Evolutionary conservation across 2,888 invertebrate species (phyloP).

Genomic region (Brachyptera risi): DNA sequence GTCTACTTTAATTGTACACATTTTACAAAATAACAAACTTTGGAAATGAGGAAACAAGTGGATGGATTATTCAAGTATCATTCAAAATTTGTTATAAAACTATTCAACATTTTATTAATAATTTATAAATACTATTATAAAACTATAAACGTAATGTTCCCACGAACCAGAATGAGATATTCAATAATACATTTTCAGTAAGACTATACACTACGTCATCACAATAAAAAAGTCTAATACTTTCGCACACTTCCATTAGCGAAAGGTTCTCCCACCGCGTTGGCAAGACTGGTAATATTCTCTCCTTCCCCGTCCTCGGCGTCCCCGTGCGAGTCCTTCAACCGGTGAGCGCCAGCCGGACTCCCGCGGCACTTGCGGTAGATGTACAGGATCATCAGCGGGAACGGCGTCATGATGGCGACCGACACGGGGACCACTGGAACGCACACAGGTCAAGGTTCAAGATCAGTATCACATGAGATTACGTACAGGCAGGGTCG

Average conservation of each 20-base stretch:
- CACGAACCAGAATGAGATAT: too few species aligned
- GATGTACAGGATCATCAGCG: slow-evolving; percentile 57
- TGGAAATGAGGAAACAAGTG: too few species aligned
- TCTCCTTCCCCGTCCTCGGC: neutral
- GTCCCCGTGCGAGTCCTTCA: neutral
- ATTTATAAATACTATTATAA: slow-evolving; percentile 16
- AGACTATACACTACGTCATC: too few species aligned
- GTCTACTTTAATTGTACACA: too few species aligned
- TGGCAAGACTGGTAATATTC: neutral
- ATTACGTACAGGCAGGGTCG: too few species aligned
- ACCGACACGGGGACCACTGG: slow-evolving; percentile 84
- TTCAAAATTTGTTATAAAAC: too few species aligned
- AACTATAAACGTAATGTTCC: slow-evolving; percentile 5
- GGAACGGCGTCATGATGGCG: slow-evolving; percentile 91
- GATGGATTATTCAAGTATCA: too few species aligned
- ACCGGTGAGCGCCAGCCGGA: neutral
- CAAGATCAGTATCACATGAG: too few species aligned
- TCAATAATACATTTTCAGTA: neutral
- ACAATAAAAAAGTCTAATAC: too few species aligned
- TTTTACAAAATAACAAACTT: too few species aligned
- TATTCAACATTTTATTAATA: slow-evolving; percentile 3
- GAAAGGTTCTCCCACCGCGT: neutral
- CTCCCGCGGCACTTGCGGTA: slow-evolving; percentile 17
- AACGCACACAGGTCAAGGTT: slow-evolving; percentile 2
- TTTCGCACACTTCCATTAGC: neutral